These are phyloP conservation scores for Dicaeum eximium DNA, from an alignment of 2,113 vertebrate species.

Conservation along the genomic window DNA sequence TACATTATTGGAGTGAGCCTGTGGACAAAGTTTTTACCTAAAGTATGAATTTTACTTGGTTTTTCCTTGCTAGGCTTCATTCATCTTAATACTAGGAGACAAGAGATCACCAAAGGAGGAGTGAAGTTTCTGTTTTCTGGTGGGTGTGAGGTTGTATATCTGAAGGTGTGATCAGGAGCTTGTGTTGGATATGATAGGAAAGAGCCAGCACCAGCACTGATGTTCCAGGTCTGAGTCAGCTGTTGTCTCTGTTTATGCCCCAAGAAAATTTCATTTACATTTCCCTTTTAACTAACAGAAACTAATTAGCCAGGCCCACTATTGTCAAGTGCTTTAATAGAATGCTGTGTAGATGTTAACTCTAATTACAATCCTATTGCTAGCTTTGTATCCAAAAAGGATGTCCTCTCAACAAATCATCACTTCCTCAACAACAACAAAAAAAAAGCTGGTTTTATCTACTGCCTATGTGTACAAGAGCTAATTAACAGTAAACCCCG, in stretches of 20 bases:
- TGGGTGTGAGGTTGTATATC: not conserved
- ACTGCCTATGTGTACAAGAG: conserved; percentile 22
- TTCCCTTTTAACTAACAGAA: conserved; percentile 64
- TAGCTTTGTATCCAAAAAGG: conserved; percentile 55
- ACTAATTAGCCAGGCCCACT: conserved; percentile 63
- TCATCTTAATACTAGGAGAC: not conserved
- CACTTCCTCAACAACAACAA: conserved; percentile 49
- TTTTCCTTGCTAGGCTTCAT: not conserved
- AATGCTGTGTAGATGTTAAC: conserved; percentile 59
- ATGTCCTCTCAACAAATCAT: conserved; percentile 51
- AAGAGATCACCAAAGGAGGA: not conserved
- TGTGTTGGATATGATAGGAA: not conserved
- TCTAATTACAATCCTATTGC: conserved; percentile 42
- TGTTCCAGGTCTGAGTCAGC: not conserved
- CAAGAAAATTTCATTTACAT: conserved; percentile 11
- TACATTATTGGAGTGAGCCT: not conserved
- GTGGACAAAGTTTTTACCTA: not conserved
- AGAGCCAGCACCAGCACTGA: not conserved
- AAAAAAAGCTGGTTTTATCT: conserved; percentile 17
- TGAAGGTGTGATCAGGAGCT: not conserved
- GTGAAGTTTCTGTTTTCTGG: not conserved
- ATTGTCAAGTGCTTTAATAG: conserved; percentile 53
- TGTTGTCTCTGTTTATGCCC: not conserved
- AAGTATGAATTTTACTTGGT: not conserved
- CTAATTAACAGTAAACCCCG: conserved; percentile 67